These are phyloP conservation scores for Sinonovacula constricta DNA, from an alignment of 1,140 invertebrate species.

Conservation along the genomic window DNA sequence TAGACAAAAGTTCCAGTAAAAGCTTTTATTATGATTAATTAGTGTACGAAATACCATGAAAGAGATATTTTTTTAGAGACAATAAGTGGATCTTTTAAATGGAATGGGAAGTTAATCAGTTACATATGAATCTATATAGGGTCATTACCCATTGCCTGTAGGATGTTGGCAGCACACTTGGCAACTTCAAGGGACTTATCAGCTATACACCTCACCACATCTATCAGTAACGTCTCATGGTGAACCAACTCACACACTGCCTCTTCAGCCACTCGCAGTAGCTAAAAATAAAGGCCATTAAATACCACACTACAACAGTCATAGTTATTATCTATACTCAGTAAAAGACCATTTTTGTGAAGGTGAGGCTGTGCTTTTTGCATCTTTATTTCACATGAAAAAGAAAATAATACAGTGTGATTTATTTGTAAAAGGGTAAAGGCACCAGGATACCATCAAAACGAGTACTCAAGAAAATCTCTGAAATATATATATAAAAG, in stretches of 20 bases:
- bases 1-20: background rate
- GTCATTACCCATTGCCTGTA: conserved; percentile 27
- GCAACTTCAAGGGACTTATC: conserved; percentile 42
- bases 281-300: no score
- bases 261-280: conserved; percentile 1
- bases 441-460: no score
- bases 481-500: no score
- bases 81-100: background rate
- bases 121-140: background rate
- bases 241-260: conserved; percentile 2
- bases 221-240: conserved; percentile 22
- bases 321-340: no score
- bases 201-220: conserved; percentile 26
- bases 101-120: background rate
- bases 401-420: no score
- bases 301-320: no score
- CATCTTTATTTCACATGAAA: no score
- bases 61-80: background rate
- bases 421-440: no score
- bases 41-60: background rate
- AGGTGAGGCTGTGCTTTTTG: no score
- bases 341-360: no score
- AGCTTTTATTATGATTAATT: background rate
- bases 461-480: no score
- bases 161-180: conserved; percentile 25